Evolutionary conservation across 2,113 vertebrate genomes (phyloP).

Genomic region (Ifrita kowaldi): DNA sequence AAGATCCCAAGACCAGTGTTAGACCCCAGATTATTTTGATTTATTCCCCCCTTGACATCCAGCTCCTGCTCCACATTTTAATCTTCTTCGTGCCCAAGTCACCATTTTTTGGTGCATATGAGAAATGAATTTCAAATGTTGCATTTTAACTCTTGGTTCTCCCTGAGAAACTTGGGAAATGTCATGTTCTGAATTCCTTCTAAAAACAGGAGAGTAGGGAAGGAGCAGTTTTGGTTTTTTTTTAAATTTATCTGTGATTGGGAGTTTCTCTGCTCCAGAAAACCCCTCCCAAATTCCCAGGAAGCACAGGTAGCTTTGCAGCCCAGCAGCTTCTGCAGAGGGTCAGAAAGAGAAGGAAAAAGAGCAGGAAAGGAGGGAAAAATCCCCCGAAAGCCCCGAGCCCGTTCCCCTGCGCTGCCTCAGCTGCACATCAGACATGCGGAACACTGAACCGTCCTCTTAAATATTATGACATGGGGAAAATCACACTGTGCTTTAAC

Average conservation of each 20-base stretch:
- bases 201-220: neutral
- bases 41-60: neutral
- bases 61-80: neutral
- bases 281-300: neutral
- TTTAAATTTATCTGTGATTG: fast-evolving
- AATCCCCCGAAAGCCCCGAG: neutral
- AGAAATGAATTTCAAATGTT: fast-evolving
- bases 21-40: neutral
- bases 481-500: conserved; percentile 80
- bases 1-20: fast-evolving
- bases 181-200: neutral
- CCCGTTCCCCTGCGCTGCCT: conserved; percentile 25
- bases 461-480: conserved; percentile 79
- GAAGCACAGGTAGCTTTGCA: neutral
- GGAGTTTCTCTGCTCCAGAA: neutral
- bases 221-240: neutral
- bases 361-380: no score
- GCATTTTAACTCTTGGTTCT: neutral
- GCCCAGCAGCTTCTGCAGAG: neutral
- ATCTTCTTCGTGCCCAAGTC: neutral
- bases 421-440: conserved; percentile 68
- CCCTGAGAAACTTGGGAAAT: neutral
- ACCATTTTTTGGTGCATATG: fast-evolving
- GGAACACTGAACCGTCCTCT: conserved; percentile 69
- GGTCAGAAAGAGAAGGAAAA: neutral